Percentiles rank a stretch among this genome's conserved stretches.
These are phyloP conservation scores for Microcebus ravelobensis DNA, from an alignment of 2,113 vertebrate genomes.

Conservation along the genomic window DNA sequence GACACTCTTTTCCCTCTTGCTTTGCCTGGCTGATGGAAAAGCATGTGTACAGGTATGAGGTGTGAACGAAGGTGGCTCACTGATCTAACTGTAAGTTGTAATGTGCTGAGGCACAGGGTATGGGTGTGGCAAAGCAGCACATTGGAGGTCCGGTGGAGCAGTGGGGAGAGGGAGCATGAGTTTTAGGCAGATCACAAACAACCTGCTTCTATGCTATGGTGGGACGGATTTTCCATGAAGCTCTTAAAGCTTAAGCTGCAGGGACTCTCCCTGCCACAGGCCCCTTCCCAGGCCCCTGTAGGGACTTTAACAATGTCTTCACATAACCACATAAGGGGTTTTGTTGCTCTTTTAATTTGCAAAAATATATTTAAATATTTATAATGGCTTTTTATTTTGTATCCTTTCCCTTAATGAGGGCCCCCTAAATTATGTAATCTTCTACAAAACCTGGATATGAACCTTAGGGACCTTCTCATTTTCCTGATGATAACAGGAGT, in stretches of 20 bases:
- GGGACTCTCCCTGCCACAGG: neutral
- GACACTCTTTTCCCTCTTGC: neutral
- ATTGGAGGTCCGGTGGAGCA: rapidly evolving
- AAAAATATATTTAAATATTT: neutral
- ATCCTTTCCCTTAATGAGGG: neutral
- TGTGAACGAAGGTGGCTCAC: rapidly evolving
- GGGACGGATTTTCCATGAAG: rapidly evolving
- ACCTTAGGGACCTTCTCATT: neutral
- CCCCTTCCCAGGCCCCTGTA: rapidly evolving
- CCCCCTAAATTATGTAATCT: neutral
- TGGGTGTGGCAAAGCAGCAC: rapidly evolving
- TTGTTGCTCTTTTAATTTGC: neutral
- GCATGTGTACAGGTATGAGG: neutral
- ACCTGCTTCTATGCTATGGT: rapidly evolving
- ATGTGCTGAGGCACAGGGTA: neutral
- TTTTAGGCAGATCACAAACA: neutral
- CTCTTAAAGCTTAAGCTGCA: neutral
- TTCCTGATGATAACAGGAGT: neutral
- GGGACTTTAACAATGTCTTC: rapidly evolving
- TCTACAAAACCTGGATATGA: neutral
- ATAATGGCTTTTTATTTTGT: neutral
- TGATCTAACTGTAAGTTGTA: rapidly evolving
- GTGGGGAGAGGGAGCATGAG: neutral
- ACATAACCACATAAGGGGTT: neutral
- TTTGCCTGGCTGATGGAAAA: neutral